phyloP scores from a whole-genome alignment of 2,888 invertebrate species.

The Philaethria dido region DNA sequence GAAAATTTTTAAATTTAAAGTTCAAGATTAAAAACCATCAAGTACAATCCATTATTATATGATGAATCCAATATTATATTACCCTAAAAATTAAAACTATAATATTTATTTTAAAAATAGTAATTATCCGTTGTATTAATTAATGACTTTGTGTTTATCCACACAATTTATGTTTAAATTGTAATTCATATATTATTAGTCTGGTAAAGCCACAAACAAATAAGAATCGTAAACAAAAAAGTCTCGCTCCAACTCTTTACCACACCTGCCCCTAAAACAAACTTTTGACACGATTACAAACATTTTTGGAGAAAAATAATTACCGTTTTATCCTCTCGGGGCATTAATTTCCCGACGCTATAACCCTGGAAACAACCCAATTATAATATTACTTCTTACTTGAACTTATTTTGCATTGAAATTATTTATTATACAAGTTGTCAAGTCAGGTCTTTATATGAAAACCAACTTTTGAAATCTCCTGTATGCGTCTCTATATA shows the following conservation, averaged over 20 bases:
- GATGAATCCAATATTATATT: no score
- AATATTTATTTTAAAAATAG: not conserved
- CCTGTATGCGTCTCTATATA: not conserved
- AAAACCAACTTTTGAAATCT: not conserved
- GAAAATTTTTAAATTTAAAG: no score
- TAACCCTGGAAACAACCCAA: constrained; percentile 68
- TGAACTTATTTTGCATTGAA: constrained; percentile 3
- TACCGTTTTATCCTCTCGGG: constrained; percentile 71
- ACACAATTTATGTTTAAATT: not conserved
- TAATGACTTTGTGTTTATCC: not conserved
- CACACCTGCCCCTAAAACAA: constrained; percentile 43
- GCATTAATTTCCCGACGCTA: constrained; percentile 77
- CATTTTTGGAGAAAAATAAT: constrained; percentile 74
- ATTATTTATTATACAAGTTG: not conserved
- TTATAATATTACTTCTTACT: constrained; percentile 70
- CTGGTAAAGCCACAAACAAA: constrained; percentile 19
- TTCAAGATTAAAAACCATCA: no score
- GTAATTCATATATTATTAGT: not conserved
- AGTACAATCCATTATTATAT: no score
- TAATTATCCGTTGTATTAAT: not conserved
- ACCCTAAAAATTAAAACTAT: not conserved
- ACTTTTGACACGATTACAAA: constrained; percentile 58
- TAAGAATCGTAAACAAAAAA: constrained; percentile 43
- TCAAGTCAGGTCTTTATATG: no score
- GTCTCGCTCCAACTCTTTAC: constrained; percentile 55